Percentiles rank a stretch among this genome's conserved stretches.
phyloP scores from a whole-genome alignment of 2,797 vertebrate species.

The Eutrigla gurnardus region DNA sequence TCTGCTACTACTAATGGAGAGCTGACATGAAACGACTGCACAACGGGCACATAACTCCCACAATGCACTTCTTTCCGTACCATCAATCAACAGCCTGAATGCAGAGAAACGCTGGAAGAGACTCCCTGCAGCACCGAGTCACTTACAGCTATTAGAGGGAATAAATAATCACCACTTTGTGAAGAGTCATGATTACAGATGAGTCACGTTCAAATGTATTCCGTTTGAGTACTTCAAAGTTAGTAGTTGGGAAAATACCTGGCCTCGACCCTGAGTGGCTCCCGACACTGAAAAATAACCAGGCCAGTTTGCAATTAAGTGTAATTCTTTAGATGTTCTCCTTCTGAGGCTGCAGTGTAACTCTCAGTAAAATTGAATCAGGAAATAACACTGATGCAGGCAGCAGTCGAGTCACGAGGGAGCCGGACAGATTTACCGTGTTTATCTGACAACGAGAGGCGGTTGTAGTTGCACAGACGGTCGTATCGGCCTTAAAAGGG shows the following conservation, averaged over 20 bases:
- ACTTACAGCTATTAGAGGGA: background rate
- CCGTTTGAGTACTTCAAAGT: background rate
- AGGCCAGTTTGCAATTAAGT: background rate
- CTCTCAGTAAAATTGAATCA: background rate
- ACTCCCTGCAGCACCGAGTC: constrained; percentile 8
- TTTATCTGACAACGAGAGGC: background rate
- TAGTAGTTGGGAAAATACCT: constrained; percentile 10
- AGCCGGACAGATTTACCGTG: background rate
- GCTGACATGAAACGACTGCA: constrained; percentile 58
- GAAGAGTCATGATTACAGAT: background rate
- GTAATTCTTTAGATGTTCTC: background rate
- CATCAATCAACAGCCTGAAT: constrained; percentile 48
- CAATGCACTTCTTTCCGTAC: constrained; percentile 72
- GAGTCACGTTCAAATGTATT: background rate
- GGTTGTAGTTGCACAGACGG: background rate
- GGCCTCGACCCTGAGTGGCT: background rate
- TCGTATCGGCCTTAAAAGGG: background rate
- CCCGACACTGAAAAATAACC: too few relatives aligned
- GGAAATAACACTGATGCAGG: background rate
- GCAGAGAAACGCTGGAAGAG: background rate
- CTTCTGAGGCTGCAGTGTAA: background rate
- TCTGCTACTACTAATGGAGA: constrained; percentile 39
- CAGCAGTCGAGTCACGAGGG: background rate
- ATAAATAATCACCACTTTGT: background rate
- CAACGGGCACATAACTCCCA: constrained; percentile 58